Evolutionary conservation across 2,113 vertebrate genomes (phyloP).

Genomic region (Anhinga rufa): DNA sequence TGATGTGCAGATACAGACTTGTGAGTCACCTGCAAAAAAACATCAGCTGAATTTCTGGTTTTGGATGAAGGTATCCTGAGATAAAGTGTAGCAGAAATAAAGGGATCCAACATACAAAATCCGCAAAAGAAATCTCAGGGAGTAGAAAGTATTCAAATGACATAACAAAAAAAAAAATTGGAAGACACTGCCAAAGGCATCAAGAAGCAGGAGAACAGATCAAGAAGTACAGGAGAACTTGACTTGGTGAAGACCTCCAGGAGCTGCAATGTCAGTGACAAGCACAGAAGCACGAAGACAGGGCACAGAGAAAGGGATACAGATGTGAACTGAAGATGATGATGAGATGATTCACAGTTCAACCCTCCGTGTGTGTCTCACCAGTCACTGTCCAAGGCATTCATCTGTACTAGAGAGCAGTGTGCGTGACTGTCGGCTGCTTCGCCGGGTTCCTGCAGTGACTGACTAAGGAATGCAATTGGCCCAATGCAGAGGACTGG

Average conservation of each 20-base stretch:
- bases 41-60: background rate
- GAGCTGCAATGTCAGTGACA: background rate
- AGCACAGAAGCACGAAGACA: background rate
- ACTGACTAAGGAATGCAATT: background rate
- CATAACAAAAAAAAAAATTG: background rate
- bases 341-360: background rate
- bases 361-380: background rate
- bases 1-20: background rate
- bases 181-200: background rate
- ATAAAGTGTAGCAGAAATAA: background rate
- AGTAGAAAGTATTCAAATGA: background rate
- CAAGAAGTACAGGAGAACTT: background rate
- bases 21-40: background rate
- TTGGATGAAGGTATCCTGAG: background rate
- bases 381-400: background rate
- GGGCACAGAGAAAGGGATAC: background rate
- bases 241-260: background rate
- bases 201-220: background rate
- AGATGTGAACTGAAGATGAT: background rate
- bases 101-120: background rate
- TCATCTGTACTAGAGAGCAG: background rate
- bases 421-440: background rate
- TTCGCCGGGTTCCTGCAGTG: background rate
- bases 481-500: background rate
- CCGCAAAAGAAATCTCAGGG: background rate